Evolutionary conservation across 2,888 invertebrate species (phyloP).

Genomic region (Bimastos eiseni): DNA sequence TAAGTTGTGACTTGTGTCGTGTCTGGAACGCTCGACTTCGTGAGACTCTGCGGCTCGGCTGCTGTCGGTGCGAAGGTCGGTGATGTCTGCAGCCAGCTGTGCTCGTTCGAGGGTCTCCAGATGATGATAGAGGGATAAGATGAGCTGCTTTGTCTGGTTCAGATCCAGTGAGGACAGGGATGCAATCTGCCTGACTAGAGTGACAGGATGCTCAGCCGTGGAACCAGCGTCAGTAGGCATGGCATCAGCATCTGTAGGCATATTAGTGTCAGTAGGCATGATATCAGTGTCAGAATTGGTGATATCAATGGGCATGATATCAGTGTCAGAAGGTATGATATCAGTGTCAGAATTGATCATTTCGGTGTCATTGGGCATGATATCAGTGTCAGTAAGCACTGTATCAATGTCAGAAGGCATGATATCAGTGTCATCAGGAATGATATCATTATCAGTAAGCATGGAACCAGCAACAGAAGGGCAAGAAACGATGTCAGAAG

Average conservation of each 20-base stretch:
- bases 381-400: neutral
- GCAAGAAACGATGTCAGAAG: neutral
- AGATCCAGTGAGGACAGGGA: neutral
- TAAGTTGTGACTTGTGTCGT: slow-evolving; percentile 1
- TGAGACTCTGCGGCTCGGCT: neutral
- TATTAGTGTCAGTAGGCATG: neutral
- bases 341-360: neutral
- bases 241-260: neutral
- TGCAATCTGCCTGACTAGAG: neutral
- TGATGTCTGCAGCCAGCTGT: neutral
- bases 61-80: neutral
- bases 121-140: neutral
- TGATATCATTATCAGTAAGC: neutral
- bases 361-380: neutral
- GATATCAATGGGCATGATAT: neutral
- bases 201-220: neutral
- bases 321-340: neutral
- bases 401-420: neutral
- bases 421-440: neutral
- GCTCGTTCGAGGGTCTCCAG: neutral
- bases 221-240: neutral
- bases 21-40: neutral
- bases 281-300: neutral
- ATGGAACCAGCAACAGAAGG: neutral
- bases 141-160: neutral